phyloP scores from a whole-genome alignment of 2,797 vertebrate genomes.

The Melopsittacus undulatus region DNA sequence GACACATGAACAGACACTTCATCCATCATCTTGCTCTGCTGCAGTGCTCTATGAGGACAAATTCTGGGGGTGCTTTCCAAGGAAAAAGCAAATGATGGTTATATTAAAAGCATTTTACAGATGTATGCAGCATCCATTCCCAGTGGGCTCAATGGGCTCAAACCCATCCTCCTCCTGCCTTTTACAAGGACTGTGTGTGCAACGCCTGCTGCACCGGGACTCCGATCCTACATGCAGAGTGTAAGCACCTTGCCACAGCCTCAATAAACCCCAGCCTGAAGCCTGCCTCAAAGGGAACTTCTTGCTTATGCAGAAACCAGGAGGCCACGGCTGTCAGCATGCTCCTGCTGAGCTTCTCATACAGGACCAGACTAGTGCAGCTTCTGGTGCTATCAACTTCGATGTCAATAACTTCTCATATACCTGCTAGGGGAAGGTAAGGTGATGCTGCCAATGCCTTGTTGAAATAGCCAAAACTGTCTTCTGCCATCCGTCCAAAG shows the following conservation, averaged over 20 bases:
- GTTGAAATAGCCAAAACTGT: neutral
- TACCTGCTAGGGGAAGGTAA: neutral
- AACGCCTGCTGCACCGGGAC: accelerated
- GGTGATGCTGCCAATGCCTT: neutral
- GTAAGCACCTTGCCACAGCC: neutral
- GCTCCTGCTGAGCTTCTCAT: neutral
- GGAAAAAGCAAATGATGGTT: neutral
- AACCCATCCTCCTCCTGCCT: neutral
- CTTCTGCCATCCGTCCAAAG: neutral
- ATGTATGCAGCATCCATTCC: neutral
- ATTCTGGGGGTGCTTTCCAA: neutral
- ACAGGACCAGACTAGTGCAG: neutral
- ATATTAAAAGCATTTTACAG: neutral
- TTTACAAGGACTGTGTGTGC: neutral
- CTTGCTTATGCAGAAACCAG: neutral
- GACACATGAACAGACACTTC: neutral
- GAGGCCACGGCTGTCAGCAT: neutral
- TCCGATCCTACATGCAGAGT: neutral
- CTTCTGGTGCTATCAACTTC: too few relatives aligned
- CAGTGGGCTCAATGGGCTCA: neutral
- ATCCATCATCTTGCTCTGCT: neutral
- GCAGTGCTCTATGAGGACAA: accelerated
- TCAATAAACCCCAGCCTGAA: neutral
- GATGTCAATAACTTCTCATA: neutral
- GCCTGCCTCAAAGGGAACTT: neutral